Conservation (phyloP, 2,888 invertebrate genomes). For the Cryptocheilus praepositus region DNA sequence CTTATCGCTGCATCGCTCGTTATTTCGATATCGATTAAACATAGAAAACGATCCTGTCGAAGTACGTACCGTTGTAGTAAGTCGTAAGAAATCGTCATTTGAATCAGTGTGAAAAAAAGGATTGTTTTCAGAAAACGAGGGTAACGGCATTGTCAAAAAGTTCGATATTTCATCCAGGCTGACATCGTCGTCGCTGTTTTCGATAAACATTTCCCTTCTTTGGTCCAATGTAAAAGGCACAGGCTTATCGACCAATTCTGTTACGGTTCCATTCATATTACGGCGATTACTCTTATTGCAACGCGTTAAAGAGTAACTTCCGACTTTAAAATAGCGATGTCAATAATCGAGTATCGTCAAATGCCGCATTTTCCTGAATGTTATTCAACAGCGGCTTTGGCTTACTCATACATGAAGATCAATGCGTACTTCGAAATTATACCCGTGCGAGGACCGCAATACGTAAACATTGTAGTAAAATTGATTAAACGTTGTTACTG, state of each 20-base stretch:
- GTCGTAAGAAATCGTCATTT: conserved; percentile 59
- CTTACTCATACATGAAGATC: no score
- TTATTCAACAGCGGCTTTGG: no score
- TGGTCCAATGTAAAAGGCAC: conserved; percentile 38
- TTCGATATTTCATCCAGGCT: conserved; percentile 52
- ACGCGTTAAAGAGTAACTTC: conserved; percentile 20
- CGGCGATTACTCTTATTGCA: conserved; percentile 5
- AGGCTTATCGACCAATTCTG: conserved; percentile 59
- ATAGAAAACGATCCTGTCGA: conserved; percentile 6
- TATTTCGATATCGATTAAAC: neutral
- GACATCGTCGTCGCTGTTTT: conserved; percentile 38
- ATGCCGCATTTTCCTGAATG: no score
- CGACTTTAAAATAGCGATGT: conserved; percentile 11
- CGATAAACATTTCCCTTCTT: conserved; percentile 26
- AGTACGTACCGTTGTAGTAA: conserved; percentile 62
- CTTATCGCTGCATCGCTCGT: no score
- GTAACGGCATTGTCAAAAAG: conserved; percentile 54
- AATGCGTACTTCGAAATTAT: no score
- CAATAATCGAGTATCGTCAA: no score
- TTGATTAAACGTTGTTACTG: no score
- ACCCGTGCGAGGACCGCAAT: no score
- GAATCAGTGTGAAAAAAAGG: conserved; percentile 43
- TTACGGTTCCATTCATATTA: conserved; percentile 44
- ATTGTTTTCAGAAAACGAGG: conserved; percentile 56
- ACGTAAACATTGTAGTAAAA: no score